phyloP scores from a whole-genome alignment of 2,113 vertebrate genomes.

The Elephas maximus region DNA sequence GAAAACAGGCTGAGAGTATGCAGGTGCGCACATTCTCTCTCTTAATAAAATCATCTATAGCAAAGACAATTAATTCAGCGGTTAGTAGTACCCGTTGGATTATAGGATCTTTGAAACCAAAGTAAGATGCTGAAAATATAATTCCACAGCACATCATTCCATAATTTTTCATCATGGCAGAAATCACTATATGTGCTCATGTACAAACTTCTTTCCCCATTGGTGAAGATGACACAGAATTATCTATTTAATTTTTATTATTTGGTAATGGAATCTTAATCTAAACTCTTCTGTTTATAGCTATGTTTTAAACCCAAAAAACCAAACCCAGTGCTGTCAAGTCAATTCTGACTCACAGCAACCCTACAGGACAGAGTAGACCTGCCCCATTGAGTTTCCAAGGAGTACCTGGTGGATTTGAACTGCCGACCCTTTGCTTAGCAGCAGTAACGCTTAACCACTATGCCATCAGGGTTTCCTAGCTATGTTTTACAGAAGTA shows the following conservation, averaged over 20 bases:
- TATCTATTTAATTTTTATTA: constrained; percentile 15
- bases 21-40: background rate
- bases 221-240: background rate
- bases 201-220: background rate
- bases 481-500: background rate
- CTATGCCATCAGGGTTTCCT: too few relatives aligned
- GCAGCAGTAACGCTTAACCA: too few relatives aligned
- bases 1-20: background rate
- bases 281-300: background rate
- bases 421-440: too few relatives aligned
- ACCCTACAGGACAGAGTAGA: too few relatives aligned
- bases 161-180: background rate
- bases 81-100: background rate
- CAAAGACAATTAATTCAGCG: background rate
- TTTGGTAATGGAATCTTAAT: background rate
- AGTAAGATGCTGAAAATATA: background rate
- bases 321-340: too few relatives aligned
- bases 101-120: background rate
- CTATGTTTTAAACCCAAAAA: background rate
- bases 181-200: background rate
- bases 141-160: background rate
- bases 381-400: too few relatives aligned
- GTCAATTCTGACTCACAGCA: too few relatives aligned
- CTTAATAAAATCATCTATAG: background rate
- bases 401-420: too few relatives aligned